A percentile compares a stretch with the other conserved stretches of the same genome.
Conservation (phyloP, 2,797 vertebrate genomes). For the Thaleichthys pacificus region DNA sequence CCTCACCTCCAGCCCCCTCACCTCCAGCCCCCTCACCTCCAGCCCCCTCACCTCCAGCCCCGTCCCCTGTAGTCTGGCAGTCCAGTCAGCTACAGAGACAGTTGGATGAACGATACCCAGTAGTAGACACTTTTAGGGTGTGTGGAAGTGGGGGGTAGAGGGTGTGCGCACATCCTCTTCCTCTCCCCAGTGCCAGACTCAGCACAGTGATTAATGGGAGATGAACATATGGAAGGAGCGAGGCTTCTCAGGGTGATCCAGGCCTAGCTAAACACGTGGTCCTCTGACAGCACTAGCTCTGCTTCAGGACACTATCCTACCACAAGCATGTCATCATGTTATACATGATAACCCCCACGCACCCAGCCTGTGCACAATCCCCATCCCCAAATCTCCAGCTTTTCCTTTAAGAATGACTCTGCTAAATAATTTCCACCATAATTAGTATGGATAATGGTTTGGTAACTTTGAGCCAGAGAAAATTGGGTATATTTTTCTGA, state of each 20-base stretch:
- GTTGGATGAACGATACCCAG: slow-evolving; percentile 15
- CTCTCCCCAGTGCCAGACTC: not conserved
- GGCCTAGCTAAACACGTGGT: too few species aligned
- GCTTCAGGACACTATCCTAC: too few species aligned
- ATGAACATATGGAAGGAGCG: not conserved
- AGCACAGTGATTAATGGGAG: not conserved
- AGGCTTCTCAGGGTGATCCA: too few species aligned
- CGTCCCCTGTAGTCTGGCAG: not conserved
- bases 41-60: slow-evolving; percentile 13
- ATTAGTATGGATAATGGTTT: slow-evolving; percentile 34
- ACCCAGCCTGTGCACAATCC: not conserved
- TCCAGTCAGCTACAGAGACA: slow-evolving; percentile 4
- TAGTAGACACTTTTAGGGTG: not conserved
- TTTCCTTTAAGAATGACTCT: slow-evolving; percentile 21
- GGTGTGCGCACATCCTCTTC: not conserved
- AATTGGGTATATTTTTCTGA: slow-evolving; percentile 36
- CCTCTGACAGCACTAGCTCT: too few species aligned
- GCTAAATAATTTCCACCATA: slow-evolving; percentile 38
- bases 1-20: too few species aligned
- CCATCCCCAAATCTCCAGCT: not conserved
- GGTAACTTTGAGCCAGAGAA: slow-evolving; percentile 22
- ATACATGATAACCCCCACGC: too few species aligned
- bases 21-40: too few species aligned
- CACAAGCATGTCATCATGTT: too few species aligned
- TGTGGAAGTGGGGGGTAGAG: slow-evolving; percentile 1